Conservation (phyloP, 2,113 vertebrate genomes). For the Callithrix jacchus region DNA sequence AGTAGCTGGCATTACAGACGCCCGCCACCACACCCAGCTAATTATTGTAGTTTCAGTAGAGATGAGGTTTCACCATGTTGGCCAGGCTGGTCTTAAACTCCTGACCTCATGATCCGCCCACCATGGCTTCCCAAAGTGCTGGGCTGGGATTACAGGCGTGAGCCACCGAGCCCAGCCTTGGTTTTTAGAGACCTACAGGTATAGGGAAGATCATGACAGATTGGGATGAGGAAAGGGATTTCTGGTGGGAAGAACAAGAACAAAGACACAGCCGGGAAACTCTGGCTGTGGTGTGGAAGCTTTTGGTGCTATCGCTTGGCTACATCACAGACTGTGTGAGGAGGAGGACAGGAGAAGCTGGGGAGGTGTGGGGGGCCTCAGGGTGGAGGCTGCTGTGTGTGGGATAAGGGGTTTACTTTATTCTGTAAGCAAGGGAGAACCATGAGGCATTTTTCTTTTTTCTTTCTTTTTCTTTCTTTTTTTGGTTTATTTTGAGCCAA, state of each 20-base stretch:
- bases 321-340: rapidly evolving
- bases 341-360: neutral
- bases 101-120: too few species aligned
- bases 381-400: neutral
- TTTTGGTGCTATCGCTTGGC: neutral
- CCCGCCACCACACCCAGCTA: too few species aligned
- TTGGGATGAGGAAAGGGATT: neutral
- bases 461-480: too few species aligned
- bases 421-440: neutral
- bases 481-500: too few species aligned
- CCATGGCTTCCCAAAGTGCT: too few species aligned
- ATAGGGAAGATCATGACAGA: neutral
- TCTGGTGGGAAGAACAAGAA: neutral
- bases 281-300: neutral
- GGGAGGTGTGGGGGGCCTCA: neutral
- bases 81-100: too few species aligned
- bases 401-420: neutral
- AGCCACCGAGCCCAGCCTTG: too few species aligned
- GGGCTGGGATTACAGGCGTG: too few species aligned
- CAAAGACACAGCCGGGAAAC: neutral
- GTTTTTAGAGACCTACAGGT: neutral
- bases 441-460: neutral
- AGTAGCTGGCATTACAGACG: too few species aligned
- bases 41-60: too few species aligned
- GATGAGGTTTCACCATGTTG: too few species aligned